Evolutionary conservation across 2,113 vertebrate species (phyloP).

Genomic region (Empidonax traillii): DNA sequence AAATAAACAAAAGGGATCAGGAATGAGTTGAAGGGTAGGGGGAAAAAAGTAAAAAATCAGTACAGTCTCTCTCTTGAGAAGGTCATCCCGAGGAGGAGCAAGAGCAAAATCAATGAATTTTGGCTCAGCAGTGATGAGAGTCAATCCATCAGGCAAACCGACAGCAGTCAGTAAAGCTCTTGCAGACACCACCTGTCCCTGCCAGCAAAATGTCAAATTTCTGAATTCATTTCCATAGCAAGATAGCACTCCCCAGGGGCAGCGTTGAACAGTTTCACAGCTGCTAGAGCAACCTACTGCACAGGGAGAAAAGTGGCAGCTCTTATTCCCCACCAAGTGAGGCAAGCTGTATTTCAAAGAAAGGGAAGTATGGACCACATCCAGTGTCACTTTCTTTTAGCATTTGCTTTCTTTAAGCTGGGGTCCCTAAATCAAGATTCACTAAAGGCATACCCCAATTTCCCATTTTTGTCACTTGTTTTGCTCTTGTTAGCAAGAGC

Average conservation of each 20-base stretch:
- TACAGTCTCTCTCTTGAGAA: constrained; percentile 13
- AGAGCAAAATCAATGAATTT: constrained; percentile 47
- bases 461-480: neutral
- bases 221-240: constrained; percentile 68
- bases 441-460: neutral
- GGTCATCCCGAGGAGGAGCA: constrained; percentile 18
- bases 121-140: constrained; percentile 15
- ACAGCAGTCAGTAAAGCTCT: constrained; percentile 48
- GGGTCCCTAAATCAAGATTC: neutral
- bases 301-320: neutral
- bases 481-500: neutral
- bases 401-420: neutral
- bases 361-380: neutral
- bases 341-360: neutral
- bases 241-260: constrained; percentile 19
- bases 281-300: constrained; percentile 21
- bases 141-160: constrained; percentile 55
- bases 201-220: constrained; percentile 63
- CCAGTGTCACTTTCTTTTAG: neutral
- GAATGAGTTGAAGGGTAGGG: neutral
- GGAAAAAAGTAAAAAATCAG: neutral
- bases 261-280: neutral
- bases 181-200: constrained; percentile 4
- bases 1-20: neutral
- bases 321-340: neutral